These are phyloP conservation scores for Tachycineta bicolor DNA, from an alignment of 2,113 vertebrate genomes.

Conservation along the genomic window DNA sequence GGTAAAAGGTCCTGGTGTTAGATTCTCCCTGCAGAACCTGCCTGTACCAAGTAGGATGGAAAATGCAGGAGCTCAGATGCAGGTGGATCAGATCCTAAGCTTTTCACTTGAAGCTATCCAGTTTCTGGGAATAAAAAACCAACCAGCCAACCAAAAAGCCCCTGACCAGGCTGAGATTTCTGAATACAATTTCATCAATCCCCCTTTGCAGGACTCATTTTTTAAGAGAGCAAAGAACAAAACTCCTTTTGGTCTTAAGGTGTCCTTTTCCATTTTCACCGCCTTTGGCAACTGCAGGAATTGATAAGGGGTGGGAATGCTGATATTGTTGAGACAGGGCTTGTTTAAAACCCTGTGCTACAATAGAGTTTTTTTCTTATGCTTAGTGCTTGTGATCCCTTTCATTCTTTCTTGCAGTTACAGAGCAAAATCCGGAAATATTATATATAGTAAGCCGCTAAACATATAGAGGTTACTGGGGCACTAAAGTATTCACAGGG, in stretches of 20 bases:
- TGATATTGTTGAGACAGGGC: not conserved
- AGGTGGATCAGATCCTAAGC: not conserved
- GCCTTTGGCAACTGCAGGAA: not conserved
- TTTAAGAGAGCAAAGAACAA: not conserved
- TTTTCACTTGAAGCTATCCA: not conserved
- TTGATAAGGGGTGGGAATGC: not conserved
- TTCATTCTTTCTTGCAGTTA: not conserved
- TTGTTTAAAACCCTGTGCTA: not conserved
- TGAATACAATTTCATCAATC: not conserved
- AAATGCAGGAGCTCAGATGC: not conserved
- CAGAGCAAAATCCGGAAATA: not conserved
- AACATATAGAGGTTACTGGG: not conserved
- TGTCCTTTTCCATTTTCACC: not conserved
- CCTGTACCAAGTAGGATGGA: fast-evolving
- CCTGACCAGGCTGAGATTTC: not conserved
- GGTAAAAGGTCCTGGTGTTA: not conserved
- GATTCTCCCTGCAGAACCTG: not conserved
- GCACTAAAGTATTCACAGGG: not conserved
- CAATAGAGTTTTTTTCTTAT: not conserved
- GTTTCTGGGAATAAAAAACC: not conserved
- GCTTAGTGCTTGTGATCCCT: not conserved
- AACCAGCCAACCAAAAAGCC: not conserved
- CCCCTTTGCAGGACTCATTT: not conserved
- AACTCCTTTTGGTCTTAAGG: not conserved
- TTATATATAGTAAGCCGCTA: not conserved